Evolutionary conservation across 1,140 invertebrate genomes (phyloP).

Genomic region (Lucilia sericata): DNA sequence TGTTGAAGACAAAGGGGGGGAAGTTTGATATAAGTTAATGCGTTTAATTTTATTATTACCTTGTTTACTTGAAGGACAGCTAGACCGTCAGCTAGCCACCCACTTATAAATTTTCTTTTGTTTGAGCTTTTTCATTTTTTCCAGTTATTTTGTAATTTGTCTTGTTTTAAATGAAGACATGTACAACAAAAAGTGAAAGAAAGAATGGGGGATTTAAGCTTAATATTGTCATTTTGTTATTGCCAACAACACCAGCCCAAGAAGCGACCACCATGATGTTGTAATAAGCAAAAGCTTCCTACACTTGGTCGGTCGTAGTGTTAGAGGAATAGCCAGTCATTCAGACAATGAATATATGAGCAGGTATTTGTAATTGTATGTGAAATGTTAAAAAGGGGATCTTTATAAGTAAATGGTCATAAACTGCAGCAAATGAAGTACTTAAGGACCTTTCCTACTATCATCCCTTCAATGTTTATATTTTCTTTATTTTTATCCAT

Average conservation of each 20-base stretch:
- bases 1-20: not conserved
- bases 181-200: not conserved
- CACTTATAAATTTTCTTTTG: not conserved
- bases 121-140: not conserved
- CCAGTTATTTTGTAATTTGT: constrained; percentile 19
- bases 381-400: not conserved
- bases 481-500: not conserved
- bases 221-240: constrained; percentile 3
- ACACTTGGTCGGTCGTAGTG: not conserved
- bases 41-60: constrained; percentile 22
- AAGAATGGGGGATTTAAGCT: not conserved
- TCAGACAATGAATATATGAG: not conserved
- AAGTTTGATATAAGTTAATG: not conserved
- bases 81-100: not conserved
- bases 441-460: not conserved
- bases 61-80: not conserved
- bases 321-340: not conserved
- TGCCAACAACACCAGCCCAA: not conserved
- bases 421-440: constrained; percentile 23
- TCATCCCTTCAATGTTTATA: not conserved
- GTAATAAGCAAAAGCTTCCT: no score
- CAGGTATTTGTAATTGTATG: no score
- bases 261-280: no score
- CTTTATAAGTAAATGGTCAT: constrained; percentile 4
- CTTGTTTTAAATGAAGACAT: constrained; percentile 20